These are phyloP conservation scores for Mesitornis unicolor DNA, from an alignment of 2,113 vertebrate species.

Conservation along the genomic window DNA sequence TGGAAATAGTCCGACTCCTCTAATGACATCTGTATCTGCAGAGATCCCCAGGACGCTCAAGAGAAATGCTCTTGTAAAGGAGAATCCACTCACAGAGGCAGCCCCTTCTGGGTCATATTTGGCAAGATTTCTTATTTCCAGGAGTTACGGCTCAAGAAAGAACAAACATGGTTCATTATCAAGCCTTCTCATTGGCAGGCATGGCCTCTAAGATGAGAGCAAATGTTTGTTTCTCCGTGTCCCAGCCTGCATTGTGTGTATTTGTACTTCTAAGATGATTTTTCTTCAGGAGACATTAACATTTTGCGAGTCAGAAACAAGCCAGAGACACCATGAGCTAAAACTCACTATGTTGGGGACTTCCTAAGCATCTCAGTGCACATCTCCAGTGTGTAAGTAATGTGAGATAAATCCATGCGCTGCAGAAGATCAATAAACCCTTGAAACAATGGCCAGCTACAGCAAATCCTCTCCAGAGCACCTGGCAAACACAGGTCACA, in stretches of 20 bases:
- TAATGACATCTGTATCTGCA: neutral
- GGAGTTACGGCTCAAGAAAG: neutral
- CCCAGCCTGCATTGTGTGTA: neutral
- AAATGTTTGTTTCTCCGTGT: neutral
- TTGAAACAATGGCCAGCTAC: neutral
- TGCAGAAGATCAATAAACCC: neutral
- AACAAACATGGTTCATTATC: neutral
- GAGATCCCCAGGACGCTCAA: neutral
- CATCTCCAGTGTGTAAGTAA: neutral
- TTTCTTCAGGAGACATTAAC: neutral
- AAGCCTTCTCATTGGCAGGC: neutral
- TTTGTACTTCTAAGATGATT: neutral
- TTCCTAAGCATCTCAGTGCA: neutral
- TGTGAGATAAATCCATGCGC: rapidly evolving
- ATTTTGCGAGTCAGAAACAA: neutral
- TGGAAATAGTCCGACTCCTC: neutral
- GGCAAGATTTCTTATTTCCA: neutral
- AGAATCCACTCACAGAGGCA: neutral
- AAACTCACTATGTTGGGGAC: neutral
- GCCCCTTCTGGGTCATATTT: neutral
- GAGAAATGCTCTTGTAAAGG: neutral
- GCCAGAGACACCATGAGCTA: neutral
- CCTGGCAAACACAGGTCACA: neutral
- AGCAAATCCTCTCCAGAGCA: neutral
- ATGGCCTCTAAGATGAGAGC: neutral